A percentile compares a stretch with the other conserved stretches of the same genome.
Evolutionary conservation across 2,797 vertebrate genomes (phyloP).

Genomic region (Semotilus atromaculatus): DNA sequence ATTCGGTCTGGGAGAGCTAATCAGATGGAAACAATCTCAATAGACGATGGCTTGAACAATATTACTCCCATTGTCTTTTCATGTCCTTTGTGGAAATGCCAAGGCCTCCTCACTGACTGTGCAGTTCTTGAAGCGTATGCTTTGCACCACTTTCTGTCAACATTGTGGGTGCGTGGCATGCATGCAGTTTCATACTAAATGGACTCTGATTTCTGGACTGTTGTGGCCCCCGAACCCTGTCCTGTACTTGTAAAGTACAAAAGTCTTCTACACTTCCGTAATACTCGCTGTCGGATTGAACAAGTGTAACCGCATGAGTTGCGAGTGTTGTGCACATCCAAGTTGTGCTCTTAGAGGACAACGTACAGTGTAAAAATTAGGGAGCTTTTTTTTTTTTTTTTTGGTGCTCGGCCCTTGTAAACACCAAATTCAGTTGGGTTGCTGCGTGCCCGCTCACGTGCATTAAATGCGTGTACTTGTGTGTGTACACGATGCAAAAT

Average conservation of each 20-base stretch:
- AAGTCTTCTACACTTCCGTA: slow-evolving; percentile 8
- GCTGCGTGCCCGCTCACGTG: slow-evolving; percentile 24
- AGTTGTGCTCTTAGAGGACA: background rate
- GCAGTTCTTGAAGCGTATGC: slow-evolving; percentile 22
- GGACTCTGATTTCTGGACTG: background rate
- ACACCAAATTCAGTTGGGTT: slow-evolving; percentile 36
- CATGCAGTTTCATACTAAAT: slow-evolving; percentile 19
- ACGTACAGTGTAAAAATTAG: background rate
- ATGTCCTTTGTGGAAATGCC: slow-evolving; percentile 19
- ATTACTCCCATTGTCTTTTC: slow-evolving; percentile 27
- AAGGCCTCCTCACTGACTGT: slow-evolving; percentile 31
- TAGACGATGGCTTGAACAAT: slow-evolving; percentile 24
- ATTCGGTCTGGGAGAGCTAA: background rate
- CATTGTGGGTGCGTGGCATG: slow-evolving; percentile 14
- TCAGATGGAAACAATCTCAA: slow-evolving; percentile 32
- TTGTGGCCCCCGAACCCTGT: background rate
- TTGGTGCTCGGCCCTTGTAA: slow-evolving; percentile 33
- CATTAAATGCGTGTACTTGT: slow-evolving; percentile 32
- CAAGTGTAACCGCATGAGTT: background rate
- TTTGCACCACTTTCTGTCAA: slow-evolving; percentile 31
- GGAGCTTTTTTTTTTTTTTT: background rate
- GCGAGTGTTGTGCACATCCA: background rate
- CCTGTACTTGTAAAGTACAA: slow-evolving; percentile 7
- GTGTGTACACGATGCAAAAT: background rate
- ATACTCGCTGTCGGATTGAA: background rate